Conservation (phyloP, 2,113 vertebrate species). For the Daboia siamensis region DNA sequence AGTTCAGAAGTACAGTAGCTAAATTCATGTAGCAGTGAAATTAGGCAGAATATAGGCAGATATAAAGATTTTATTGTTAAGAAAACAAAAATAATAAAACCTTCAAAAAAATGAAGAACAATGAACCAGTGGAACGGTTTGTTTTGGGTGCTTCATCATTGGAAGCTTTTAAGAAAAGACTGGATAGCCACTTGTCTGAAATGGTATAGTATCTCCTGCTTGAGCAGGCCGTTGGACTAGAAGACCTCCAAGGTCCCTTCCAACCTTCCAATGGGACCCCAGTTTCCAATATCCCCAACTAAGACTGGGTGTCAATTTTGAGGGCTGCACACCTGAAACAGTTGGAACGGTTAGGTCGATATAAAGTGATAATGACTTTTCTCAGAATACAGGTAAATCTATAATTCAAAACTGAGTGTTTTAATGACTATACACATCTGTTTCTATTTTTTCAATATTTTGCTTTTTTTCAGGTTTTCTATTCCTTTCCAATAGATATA, state of each 20-base stretch:
- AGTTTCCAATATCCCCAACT: background rate
- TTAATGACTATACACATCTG: conserved; percentile 33
- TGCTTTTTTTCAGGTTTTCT: background rate
- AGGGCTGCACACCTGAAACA: background rate
- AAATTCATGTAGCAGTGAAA: background rate
- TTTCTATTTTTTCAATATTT: conserved; percentile 37
- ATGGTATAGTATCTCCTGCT: too few species aligned
- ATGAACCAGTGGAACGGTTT: background rate
- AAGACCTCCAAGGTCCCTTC: too few species aligned
- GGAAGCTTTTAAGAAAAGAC: too few species aligned
- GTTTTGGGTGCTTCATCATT: too few species aligned
- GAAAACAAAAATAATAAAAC: background rate
- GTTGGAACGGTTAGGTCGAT: background rate
- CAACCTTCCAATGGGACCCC: background rate
- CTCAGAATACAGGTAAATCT: conserved; percentile 3
- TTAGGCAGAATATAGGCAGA: background rate
- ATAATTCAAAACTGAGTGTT: conserved; percentile 26
- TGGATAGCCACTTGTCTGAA: too few species aligned
- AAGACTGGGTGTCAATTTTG: background rate
- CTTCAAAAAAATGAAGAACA: background rate
- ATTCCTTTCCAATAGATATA: conserved; percentile 1
- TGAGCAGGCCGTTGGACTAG: too few species aligned
- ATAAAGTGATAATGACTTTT: background rate
- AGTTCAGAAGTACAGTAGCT: background rate
- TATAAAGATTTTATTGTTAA: conserved; percentile 13